Evolutionary conservation across 2,797 vertebrate genomes (phyloP), one percentile per base, ranked within the genome.

Genomic region (Phoeniculus purpureus): DNA sequence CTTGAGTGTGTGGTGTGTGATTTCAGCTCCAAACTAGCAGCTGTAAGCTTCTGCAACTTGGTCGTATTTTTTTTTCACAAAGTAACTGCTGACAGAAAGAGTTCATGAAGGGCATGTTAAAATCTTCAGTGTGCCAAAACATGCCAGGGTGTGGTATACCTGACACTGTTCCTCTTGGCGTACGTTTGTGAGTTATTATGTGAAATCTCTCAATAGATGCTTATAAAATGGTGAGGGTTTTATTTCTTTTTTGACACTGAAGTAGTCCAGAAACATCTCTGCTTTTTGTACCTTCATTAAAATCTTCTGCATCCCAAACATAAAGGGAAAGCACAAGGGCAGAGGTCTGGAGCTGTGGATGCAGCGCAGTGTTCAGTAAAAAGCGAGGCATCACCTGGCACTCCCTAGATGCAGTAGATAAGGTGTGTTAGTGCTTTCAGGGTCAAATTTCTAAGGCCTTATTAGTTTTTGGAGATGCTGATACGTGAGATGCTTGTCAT

Each of bases 121-220:
- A 92, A 64, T 72, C 19, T n/a, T n/a, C 45, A 32, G n/a, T 8
- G 9, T 54, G 54, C 29, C 51, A 52, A 56, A 72, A 32, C 4
- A 4, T 15, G 18, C 54, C 68, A 48, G 43, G 15, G 7, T 50
- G 1, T 56, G 29, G 74, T 56, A 5, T 12, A 68, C 23, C 55
- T 62, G 66, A 31, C 34, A 4, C 31, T 15, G 16, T 29, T 76
- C n/a, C 17, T 64, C 75, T 67, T 55, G 22, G n/a, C 32, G 9
- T 68, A 2, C 0, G 0, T 68, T 74, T 68, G 9, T 51, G 62
- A 74, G 23, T 62, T 72, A 6, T 3, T 50, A 1, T 8, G 10
- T 66, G 40, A 37, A 81, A 92, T 34, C 60, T 83, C 26, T 45
- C 40, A 55, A n/a, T 9, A 47, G 32, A 10, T 65, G 14, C 40